Conservation (phyloP, 1,140 invertebrate genomes). For the Aphis gossypii region DNA sequence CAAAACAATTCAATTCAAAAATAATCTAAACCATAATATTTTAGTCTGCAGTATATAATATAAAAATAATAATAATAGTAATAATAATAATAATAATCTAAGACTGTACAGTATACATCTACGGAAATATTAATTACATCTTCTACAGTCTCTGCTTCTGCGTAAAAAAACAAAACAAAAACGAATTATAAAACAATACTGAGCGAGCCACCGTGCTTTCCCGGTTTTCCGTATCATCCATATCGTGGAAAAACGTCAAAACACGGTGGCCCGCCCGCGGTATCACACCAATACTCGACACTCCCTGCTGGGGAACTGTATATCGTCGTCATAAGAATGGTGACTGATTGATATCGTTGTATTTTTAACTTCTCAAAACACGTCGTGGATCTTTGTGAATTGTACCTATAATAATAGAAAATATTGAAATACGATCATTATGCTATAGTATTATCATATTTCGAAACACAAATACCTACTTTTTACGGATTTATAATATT, state of each 20-base stretch:
- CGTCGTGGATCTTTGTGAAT: neutral
- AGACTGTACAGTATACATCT: neutral
- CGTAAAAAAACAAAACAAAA: neutral
- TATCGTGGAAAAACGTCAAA: conserved; percentile 10
- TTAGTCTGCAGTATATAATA: neutral
- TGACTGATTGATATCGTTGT: neutral
- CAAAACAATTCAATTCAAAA: no score
- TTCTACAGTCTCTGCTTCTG: neutral
- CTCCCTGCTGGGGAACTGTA: neutral
- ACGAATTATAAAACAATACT: neutral
- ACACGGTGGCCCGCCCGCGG: neutral
- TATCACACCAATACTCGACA: neutral
- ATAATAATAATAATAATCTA: neutral
- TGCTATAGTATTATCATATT: neutral
- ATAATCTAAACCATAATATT: neutral
- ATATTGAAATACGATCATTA: neutral
- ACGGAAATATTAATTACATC: neutral
- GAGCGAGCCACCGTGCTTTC: neutral
- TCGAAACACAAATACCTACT: neutral
- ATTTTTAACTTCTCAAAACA: neutral
- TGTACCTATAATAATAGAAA: neutral
- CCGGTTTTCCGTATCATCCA: neutral
- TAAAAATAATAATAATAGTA: no score
- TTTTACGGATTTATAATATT: neutral
- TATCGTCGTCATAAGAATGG: neutral